phyloP scores from a whole-genome alignment of 2,113 vertebrate genomes.

The Rhagologus leucostigma region DNA sequence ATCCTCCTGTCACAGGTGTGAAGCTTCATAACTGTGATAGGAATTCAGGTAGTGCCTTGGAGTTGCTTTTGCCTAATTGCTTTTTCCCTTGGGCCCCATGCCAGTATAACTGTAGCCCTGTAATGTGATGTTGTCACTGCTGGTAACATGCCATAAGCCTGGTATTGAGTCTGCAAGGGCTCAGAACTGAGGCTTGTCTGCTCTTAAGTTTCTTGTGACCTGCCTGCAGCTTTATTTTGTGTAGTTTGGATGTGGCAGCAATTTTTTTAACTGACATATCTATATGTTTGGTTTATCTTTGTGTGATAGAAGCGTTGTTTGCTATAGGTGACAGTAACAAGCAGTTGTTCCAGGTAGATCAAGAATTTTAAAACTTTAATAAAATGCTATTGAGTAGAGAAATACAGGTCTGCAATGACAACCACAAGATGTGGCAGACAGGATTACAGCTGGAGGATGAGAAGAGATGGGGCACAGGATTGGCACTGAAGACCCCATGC shows the following conservation, averaged over 20 bases:
- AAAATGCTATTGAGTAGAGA: background rate
- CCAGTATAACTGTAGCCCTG: background rate
- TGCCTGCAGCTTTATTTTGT: background rate
- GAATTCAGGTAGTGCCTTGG: background rate
- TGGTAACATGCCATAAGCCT: background rate
- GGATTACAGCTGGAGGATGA: background rate
- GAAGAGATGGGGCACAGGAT: background rate
- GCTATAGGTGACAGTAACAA: background rate
- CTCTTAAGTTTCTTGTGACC: background rate
- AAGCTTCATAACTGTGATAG: background rate
- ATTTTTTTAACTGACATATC: background rate
- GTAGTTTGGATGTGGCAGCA: background rate
- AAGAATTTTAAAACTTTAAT: background rate
- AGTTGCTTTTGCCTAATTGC: background rate
- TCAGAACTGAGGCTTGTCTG: background rate
- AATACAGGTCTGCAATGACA: background rate
- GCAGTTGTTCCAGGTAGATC: background rate
- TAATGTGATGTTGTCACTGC: background rate
- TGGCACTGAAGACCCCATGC: background rate
- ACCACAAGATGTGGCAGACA: background rate
- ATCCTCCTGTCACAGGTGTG: background rate
- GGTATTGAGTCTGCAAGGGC: background rate
- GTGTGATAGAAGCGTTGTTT: background rate
- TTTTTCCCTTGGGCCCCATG: background rate
- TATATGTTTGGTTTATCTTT: background rate